Conservation (phyloP, 2,797 vertebrate genomes). For the Megalops cyprinoides region DNA sequence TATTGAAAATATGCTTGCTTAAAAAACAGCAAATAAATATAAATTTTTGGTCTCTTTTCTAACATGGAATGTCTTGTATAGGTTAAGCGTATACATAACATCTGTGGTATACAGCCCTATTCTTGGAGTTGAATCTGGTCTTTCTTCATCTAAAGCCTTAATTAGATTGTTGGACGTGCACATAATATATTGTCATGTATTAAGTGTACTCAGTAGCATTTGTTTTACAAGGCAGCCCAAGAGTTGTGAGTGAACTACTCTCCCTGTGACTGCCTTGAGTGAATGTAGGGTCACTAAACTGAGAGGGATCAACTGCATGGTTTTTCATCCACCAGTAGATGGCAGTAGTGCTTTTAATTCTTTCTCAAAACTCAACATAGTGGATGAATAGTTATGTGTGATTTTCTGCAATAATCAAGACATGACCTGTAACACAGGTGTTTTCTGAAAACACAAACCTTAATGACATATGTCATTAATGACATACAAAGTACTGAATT, state of each 20-base stretch:
- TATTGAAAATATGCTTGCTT: no score
- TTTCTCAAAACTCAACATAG: neutral
- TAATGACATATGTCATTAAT: conserved; percentile 19
- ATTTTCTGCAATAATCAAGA: neutral
- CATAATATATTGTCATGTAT: neutral
- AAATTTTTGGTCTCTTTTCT: neutral
- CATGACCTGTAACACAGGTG: neutral
- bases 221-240: neutral
- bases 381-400: neutral
- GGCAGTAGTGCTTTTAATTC: conserved; percentile 35
- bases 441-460: conserved; percentile 15
- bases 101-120: neutral
- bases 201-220: neutral
- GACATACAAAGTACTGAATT: no score
- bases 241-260: neutral
- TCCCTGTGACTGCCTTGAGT: neutral
- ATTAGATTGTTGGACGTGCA: neutral
- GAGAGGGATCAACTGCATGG: neutral
- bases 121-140: no score
- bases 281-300: neutral
- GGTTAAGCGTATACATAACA: neutral
- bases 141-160: neutral
- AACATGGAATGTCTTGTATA: neutral
- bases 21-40: no score
- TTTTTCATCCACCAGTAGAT: conserved; percentile 33